Percentiles rank a stretch among this genome's conserved stretches.
phyloP scores from a whole-genome alignment of 2,113 vertebrate genomes.

The Cottus gobio region DNA sequence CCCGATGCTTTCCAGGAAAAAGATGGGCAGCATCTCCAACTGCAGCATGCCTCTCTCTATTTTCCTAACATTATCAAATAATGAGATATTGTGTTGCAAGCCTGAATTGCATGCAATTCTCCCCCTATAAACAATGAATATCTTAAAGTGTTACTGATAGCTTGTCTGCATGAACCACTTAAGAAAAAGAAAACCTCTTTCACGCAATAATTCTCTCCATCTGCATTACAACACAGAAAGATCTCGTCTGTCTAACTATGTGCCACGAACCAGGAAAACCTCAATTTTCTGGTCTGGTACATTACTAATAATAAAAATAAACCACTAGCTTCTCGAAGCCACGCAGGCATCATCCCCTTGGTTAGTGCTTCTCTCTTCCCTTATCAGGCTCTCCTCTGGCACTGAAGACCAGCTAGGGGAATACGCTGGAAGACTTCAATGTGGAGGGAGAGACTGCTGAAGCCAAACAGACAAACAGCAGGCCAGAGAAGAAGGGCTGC shows the following conservation, averaged over 20 bases:
- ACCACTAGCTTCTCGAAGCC: slow-evolving; percentile 21
- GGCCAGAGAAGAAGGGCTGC: slow-evolving; percentile 40
- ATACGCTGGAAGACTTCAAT: slow-evolving; percentile 45
- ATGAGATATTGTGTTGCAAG: neutral
- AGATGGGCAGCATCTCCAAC: neutral
- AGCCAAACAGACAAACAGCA: slow-evolving; percentile 52
- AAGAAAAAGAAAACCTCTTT: slow-evolving; percentile 2
- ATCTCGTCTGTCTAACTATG: neutral
- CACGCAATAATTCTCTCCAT: slow-evolving; percentile 3
- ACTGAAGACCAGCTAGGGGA: neutral
- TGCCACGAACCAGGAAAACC: slow-evolving; percentile 22
- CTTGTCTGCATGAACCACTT: slow-evolving; percentile 6
- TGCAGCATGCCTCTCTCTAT: neutral
- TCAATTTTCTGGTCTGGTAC: slow-evolving; percentile 1
- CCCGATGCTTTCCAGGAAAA: slow-evolving; percentile 46
- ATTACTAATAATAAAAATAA: slow-evolving; percentile 28
- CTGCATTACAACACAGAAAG: slow-evolving; percentile 21
- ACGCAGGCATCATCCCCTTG: slow-evolving; percentile 14
- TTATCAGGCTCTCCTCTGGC: slow-evolving; percentile 57
- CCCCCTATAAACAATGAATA: neutral
- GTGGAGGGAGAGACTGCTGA: slow-evolving; percentile 27
- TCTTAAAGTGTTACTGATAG: slow-evolving; percentile 21
- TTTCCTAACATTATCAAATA: slow-evolving; percentile 26
- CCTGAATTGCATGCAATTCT: neutral
- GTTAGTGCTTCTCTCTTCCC: slow-evolving; percentile 43